Percentiles rank a stretch among this genome's conserved stretches.
Evolutionary conservation across 2,888 invertebrate species (phyloP).

Genomic region (Smittia aterrima): DNA sequence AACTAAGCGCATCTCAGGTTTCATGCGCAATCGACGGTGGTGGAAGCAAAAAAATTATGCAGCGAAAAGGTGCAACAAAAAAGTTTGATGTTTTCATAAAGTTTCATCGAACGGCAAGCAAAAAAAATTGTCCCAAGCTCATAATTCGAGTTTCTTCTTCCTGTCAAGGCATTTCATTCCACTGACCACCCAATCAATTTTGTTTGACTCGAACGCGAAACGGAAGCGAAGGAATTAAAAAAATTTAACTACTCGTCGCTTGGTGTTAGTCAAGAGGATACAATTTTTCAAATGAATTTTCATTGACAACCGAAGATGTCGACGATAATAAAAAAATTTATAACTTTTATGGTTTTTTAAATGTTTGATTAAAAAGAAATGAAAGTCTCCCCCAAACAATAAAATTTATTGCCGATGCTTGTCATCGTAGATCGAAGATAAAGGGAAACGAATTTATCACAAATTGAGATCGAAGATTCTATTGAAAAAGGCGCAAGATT

Average conservation of each 20-base stretch:
- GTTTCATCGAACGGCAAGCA: background rate
- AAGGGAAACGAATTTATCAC: background rate
- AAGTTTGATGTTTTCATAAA: conserved; percentile 6
- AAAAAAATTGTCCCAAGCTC: background rate
- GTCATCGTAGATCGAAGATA: background rate
- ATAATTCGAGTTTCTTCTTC: background rate
- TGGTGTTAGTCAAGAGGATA: background rate
- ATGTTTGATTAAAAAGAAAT: background rate
- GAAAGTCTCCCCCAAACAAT: background rate
- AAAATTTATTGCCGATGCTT: background rate
- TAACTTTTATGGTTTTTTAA: background rate
- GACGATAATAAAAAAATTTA: background rate
- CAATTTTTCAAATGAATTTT: background rate
- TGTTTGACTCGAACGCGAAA: background rate
- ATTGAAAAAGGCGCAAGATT: background rate
- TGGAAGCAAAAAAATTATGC: background rate
- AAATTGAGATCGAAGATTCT: background rate
- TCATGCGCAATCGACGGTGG: background rate
- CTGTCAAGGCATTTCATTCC: conserved; percentile 5
- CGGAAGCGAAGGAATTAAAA: background rate
- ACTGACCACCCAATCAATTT: conserved; percentile 16
- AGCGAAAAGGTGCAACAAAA: conserved; percentile 10
- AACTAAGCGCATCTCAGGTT: background rate
- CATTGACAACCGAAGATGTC: background rate
- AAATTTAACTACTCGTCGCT: background rate